Base-by-base conservation (phyloP, 2,888 invertebrate genomes). In the Athetis lepigone region DNA sequence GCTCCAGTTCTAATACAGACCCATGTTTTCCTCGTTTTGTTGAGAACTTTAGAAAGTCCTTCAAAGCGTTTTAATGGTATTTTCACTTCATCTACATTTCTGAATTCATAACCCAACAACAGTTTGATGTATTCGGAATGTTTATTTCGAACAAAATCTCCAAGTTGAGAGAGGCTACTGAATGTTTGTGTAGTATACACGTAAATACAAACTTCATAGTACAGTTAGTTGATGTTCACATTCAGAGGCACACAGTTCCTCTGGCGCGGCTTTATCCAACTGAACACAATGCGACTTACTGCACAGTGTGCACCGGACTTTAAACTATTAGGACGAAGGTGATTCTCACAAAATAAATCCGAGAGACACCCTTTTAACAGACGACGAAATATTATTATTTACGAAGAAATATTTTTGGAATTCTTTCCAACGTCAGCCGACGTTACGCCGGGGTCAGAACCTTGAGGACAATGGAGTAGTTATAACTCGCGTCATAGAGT, bases 401-500 rank as follows among this genome's bases (percentile, higher is more conserved):
- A 52, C 27, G 27, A 37, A 63, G 58, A 64, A 65, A 71, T 65
- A 75, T 64, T 71, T 66, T 64, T 39, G 37, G 50, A 75, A 75
- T 71, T 71, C 64, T 67, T 77, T 65, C 57, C 42, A 54, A 3
- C 36, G 13, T 51, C 55, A 54, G 27, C 56, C 68, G 39, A 64
- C 58, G 49, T 63, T 56, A 77, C 56, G 56, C 40, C 49, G 40
- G 55, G 59, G 57, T 58, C 62, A 43, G 45, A 60, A 27, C 43
- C 56, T 60, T 54, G 56, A 67, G 55, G 64, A 78, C 72, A 78
- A 77, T 75, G 40, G 63, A 63, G 60, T 65, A 75, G 74, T 75
- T 71, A 72, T 72, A 77, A 71, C 72, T 72, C 76, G 69, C 47
- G 60, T 75, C 72, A 75, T 78, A 72, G 72, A 78, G 37, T 80